Evolutionary conservation across 2,113 vertebrate genomes (phyloP).

Genomic region (Takifugu flavidus): DNA sequence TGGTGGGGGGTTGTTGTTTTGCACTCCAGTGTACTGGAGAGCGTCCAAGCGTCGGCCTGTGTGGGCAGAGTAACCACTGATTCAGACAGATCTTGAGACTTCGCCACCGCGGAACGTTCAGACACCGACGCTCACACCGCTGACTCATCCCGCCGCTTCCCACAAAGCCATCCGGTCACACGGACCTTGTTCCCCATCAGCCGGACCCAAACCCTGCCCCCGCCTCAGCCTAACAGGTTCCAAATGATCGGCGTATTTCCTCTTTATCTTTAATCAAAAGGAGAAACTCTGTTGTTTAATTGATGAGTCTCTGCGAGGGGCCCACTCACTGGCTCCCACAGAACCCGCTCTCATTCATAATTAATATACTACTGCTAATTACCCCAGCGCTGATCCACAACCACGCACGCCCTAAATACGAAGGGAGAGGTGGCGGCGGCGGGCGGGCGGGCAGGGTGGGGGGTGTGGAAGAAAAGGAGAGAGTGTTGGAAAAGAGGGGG

Average conservation of each 20-base stretch:
- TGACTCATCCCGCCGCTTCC: slow-evolving; percentile 5
- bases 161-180: slow-evolving; percentile 23
- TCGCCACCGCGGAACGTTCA: slow-evolving; percentile 46
- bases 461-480: slow-evolving; percentile 13
- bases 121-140: slow-evolving; percentile 6
- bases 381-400: slow-evolving; percentile 42
- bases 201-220: background rate
- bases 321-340: slow-evolving; percentile 65
- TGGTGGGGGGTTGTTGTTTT: slow-evolving; percentile 3
- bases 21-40: slow-evolving; percentile 24
- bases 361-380: slow-evolving; percentile 71
- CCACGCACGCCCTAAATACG: slow-evolving; percentile 43
- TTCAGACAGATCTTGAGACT: slow-evolving; percentile 29
- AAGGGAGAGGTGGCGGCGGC: slow-evolving; percentile 16
- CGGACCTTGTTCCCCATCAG: background rate
- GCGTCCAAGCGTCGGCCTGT: slow-evolving; percentile 29
- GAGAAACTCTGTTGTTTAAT: slow-evolving; percentile 75
- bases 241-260: slow-evolving; percentile 71
- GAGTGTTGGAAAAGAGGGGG: slow-evolving; percentile 16
- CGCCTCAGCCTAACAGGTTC: slow-evolving; percentile 53
- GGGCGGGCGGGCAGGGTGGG: slow-evolving; percentile 7
- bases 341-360: slow-evolving; percentile 66
- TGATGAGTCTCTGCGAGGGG: slow-evolving; percentile 64
- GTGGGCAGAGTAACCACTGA: slow-evolving; percentile 53
- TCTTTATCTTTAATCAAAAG: slow-evolving; percentile 79